Evolutionary conservation across 2,888 invertebrate species (phyloP).

Genomic region (Phyllotreta striolata): DNA sequence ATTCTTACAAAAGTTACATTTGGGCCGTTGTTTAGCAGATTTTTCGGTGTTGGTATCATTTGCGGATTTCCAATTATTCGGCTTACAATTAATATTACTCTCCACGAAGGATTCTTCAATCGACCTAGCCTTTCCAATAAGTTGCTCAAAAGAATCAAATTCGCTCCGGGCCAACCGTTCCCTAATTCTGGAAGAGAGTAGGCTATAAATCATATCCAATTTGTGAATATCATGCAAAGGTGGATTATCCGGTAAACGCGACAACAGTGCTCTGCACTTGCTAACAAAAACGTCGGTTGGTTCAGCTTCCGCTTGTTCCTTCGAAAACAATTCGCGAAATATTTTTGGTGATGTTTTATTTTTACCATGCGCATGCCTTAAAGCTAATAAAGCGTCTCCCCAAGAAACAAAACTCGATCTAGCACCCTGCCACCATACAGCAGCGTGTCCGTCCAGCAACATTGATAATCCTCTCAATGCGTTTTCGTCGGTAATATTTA

Average conservation of each 20-base stretch:
- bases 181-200: slow-evolving; percentile 11
- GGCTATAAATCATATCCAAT: slow-evolving; percentile 21
- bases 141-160: slow-evolving; percentile 3
- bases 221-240: slow-evolving; percentile 7
- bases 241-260: not conserved
- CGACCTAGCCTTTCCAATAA: slow-evolving; percentile 17
- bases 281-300: slow-evolving; percentile 20
- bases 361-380: slow-evolving; percentile 36
- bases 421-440: slow-evolving; percentile 45
- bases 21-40: not conserved
- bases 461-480: slow-evolving; percentile 44
- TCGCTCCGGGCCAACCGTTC: slow-evolving; percentile 12
- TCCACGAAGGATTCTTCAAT: slow-evolving; percentile 7
- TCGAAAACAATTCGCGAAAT: slow-evolving; percentile 17
- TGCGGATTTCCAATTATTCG: too few relatives aligned
- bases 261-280: slow-evolving; percentile 18
- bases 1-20: slow-evolving; percentile 10
- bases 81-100: too few relatives aligned
- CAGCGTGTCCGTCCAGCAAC: slow-evolving; percentile 40
- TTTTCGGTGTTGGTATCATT: too few relatives aligned
- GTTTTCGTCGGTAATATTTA: slow-evolving; percentile 36
- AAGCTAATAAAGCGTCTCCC: slow-evolving; percentile 31
- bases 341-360: slow-evolving; percentile 15
- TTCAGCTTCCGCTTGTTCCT: not conserved
- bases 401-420: slow-evolving; percentile 33